phyloP scores from a whole-genome alignment of 2,888 invertebrate genomes.

The Brachylomia viminalis region DNA sequence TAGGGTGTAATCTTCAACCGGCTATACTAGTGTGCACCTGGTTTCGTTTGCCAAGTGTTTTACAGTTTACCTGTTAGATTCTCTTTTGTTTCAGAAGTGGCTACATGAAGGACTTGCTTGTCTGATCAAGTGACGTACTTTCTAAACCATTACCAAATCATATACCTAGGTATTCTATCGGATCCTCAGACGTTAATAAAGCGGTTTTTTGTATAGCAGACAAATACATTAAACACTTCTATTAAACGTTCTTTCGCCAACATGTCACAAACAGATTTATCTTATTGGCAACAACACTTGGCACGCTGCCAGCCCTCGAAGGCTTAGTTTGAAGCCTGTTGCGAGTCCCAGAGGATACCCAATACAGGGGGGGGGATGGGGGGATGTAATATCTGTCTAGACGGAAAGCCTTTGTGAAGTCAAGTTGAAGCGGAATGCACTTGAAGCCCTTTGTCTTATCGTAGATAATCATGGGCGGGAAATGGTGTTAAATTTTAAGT shows the following conservation, averaged over 20 bases:
- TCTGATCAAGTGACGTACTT: background rate
- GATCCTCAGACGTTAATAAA: background rate
- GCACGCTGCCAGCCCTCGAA: slow-evolving; percentile 49
- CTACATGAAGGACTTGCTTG: background rate
- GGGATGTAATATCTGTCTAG: slow-evolving; percentile 55
- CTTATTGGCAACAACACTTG: slow-evolving; percentile 55
- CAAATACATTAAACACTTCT: slow-evolving; percentile 14
- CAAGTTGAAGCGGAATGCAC: slow-evolving; percentile 22
- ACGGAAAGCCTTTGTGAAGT: slow-evolving; percentile 43
- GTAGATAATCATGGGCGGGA: slow-evolving; percentile 10
- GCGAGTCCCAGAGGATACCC: slow-evolving; percentile 23
- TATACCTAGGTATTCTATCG: no score
- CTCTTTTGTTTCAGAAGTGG: background rate
- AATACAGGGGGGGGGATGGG: background rate
- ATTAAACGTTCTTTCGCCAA: slow-evolving; percentile 22
- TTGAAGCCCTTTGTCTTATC: slow-evolving; percentile 33
- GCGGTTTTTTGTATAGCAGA: background rate
- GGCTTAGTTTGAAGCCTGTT: slow-evolving; percentile 51
- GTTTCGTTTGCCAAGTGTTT: background rate
- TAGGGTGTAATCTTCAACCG: background rate
- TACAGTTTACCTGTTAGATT: background rate
- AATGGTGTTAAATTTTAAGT: background rate
- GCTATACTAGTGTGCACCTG: background rate
- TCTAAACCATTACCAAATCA: no score
- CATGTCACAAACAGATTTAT: slow-evolving; percentile 49